Percentiles rank a stretch among this genome's conserved stretches.
Conservation (phyloP, 2,888 invertebrate genomes). For the Drosophila anomelani region DNA sequence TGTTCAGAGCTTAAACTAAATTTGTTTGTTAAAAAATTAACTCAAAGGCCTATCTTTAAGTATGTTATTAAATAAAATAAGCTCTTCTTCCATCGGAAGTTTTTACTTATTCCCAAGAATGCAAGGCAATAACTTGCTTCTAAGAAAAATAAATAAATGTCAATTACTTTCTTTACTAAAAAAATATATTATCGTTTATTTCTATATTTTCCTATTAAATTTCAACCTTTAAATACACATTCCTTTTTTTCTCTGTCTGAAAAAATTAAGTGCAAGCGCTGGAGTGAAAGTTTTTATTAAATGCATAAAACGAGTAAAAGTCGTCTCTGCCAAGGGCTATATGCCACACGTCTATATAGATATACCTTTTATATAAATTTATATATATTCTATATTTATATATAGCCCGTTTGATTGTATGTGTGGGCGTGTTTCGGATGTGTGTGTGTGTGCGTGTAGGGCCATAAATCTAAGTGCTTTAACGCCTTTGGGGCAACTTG, state of each 20-base stretch:
- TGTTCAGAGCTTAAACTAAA: no score
- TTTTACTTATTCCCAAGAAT: no score
- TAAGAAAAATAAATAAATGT: neutral
- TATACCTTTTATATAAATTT: slow-evolving; percentile 4
- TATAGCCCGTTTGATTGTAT: neutral
- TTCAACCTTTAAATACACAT: neutral
- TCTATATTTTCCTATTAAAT: neutral
- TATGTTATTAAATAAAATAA: no score
- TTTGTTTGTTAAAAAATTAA: no score
- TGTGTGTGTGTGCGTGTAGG: slow-evolving; percentile 49
- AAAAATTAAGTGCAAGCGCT: slow-evolving; percentile 54
- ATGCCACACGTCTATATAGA: slow-evolving; percentile 21
- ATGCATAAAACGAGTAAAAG: slow-evolving; percentile 74
- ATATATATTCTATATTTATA: slow-evolving; percentile 9
- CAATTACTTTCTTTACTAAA: no score
- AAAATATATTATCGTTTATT: no score
- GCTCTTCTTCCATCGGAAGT: no score
- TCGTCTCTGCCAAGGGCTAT: slow-evolving; percentile 54
- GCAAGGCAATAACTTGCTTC: neutral
- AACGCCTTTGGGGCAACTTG: slow-evolving; percentile 71
- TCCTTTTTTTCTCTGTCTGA: slow-evolving; percentile 2
- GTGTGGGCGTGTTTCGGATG: slow-evolving; percentile 25
- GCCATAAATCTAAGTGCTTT: slow-evolving; percentile 78
- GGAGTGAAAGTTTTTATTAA: slow-evolving; percentile 77
- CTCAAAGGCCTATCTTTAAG: no score